Conservation (phyloP, 2,888 invertebrate genomes). For the Tiphia femorata region DNA sequence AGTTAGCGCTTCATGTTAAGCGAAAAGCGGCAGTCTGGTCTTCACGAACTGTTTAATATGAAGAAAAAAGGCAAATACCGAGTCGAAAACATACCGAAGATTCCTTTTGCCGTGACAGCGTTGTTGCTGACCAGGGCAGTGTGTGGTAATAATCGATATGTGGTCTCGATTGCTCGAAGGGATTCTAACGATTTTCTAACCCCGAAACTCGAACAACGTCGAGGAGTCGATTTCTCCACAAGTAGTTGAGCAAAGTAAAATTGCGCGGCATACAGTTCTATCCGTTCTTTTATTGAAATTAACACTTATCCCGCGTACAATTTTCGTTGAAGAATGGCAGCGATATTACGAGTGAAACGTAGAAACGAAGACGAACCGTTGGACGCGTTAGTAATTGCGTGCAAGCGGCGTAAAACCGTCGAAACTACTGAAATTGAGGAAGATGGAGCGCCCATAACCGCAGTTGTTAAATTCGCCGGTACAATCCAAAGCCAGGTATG, state of each 20-base stretch:
- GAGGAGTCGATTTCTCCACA: too few species aligned
- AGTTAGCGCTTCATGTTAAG: conserved; percentile 41
- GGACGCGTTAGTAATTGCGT: conserved; percentile 79
- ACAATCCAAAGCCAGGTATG: conserved; percentile 78
- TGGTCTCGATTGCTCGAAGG: background rate
- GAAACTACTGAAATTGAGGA: conserved; percentile 65
- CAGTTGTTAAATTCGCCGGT: conserved; percentile 80
- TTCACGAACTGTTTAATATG: conserved; percentile 30
- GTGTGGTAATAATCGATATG: conserved; percentile 9
- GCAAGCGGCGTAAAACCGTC: conserved; percentile 76
- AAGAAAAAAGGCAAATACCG: conserved; percentile 31
- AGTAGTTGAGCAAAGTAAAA: too few species aligned
- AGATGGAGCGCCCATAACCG: conserved; percentile 66
- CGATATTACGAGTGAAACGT: conserved; percentile 81
- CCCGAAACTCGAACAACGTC: too few species aligned
- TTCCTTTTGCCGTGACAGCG: conserved; percentile 40
- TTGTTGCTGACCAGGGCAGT: conserved; percentile 40
- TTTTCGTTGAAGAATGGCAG: conserved; percentile 68
- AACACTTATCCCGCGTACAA: too few species aligned
- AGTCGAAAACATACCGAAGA: conserved; percentile 45
- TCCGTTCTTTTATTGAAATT: too few species aligned
- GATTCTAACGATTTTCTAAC: background rate
- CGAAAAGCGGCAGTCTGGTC: conserved; percentile 15
- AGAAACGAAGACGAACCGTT: conserved; percentile 79
- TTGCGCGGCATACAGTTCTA: too few species aligned